Conservation (phyloP, 2,113 vertebrate species). For the Odocoileus hemionus region DNA sequence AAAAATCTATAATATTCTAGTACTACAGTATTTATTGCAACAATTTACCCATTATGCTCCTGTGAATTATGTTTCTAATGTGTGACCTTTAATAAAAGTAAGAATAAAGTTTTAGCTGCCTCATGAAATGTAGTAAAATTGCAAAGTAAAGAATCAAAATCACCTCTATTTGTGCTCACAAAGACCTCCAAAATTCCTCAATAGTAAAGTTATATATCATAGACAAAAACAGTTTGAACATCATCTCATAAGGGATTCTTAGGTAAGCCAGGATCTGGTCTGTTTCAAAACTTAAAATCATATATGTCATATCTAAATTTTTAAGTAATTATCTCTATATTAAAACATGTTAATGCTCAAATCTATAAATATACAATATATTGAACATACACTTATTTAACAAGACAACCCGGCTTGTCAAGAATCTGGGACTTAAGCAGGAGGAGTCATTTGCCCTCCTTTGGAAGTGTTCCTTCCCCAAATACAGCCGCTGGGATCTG, state of each 20-base stretch:
- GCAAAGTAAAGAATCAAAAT: slow-evolving; percentile 43
- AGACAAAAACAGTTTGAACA: not conserved
- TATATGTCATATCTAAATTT: not conserved
- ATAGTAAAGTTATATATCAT: not conserved
- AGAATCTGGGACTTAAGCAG: not conserved
- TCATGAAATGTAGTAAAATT: slow-evolving; percentile 54
- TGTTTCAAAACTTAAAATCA: not conserved
- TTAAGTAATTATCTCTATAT: not conserved
- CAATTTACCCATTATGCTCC: not conserved
- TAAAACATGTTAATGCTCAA: not conserved
- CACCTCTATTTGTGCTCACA: not conserved
- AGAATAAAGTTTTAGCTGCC: not conserved
- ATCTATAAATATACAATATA: not conserved
- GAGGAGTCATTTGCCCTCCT: not conserved
- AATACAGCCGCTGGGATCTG: not conserved
- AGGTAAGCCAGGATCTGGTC: not conserved
- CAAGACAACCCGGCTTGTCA: not conserved
- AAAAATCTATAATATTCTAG: not conserved
- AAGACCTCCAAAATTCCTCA: not conserved
- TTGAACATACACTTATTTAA: not conserved
- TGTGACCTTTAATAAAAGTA: not conserved
- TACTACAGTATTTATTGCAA: not conserved
- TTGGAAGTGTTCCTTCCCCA: not conserved
- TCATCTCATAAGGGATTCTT: not conserved
- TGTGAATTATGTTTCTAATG: not conserved